These are phyloP conservation scores for Drosophila cardini DNA, from an alignment of 1,140 invertebrate genomes.

Conservation along the genomic window DNA sequence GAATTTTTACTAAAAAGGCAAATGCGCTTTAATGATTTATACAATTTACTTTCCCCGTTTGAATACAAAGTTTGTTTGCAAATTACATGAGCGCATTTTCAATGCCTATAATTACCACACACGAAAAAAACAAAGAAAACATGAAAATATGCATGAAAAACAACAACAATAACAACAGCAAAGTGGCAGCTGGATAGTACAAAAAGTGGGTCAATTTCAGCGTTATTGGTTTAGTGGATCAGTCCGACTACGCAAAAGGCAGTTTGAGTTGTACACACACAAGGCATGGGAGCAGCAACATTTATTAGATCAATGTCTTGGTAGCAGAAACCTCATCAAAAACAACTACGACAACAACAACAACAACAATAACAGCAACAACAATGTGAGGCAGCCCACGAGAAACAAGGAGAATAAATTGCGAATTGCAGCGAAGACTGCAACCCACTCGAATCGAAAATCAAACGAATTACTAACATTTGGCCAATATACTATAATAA, in stretches of 20 bases:
- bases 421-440: slow-evolving; percentile 47
- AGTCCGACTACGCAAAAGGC: slow-evolving; percentile 66
- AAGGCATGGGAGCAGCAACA: slow-evolving; percentile 45
- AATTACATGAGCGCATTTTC: slow-evolving; percentile 44
- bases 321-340: slow-evolving; percentile 29
- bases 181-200: slow-evolving; percentile 2
- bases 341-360: slow-evolving; percentile 1
- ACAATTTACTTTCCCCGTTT: slow-evolving; percentile 23
- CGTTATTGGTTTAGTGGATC: slow-evolving; percentile 74
- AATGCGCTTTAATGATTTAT: background rate
- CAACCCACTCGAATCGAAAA: slow-evolving; percentile 56
- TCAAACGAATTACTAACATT: slow-evolving; percentile 70
- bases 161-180: slow-evolving; percentile 10
- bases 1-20: background rate
- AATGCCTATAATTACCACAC: slow-evolving; percentile 60
- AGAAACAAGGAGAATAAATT: slow-evolving; percentile 62
- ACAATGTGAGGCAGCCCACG: slow-evolving; percentile 30
- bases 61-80: slow-evolving; percentile 46
- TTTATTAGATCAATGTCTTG: slow-evolving; percentile 74
- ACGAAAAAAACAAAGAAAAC: slow-evolving; percentile 2
- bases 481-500: slow-evolving; percentile 72
- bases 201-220: slow-evolving; percentile 59
- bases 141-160: background rate
- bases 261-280: slow-evolving; percentile 49
- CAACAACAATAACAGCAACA: background rate